Percentiles rank a stretch among this genome's conserved stretches.
phyloP scores from a whole-genome alignment of 2,888 invertebrate genomes.

The Itoplectis maculator region DNA sequence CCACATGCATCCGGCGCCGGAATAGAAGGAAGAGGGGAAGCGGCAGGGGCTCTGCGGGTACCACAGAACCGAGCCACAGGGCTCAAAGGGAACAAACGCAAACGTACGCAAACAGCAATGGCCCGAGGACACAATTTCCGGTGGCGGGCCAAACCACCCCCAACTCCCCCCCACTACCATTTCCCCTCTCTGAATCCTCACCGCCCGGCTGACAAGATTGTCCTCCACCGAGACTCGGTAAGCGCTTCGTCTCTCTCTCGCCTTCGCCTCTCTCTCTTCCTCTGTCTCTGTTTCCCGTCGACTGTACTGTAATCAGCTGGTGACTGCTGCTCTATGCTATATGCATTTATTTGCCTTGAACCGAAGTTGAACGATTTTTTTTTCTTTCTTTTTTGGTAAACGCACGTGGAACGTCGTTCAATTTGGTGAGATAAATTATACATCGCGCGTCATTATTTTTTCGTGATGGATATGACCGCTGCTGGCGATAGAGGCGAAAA shows the following conservation, averaged over 20 bases:
- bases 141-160: slow-evolving; percentile 53
- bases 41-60: slow-evolving; percentile 15
- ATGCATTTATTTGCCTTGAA: background rate
- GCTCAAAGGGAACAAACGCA: slow-evolving; percentile 64
- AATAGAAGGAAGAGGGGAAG: background rate
- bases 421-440: too few relatives aligned
- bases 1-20: slow-evolving; percentile 37
- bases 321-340: background rate
- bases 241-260: slow-evolving; percentile 44
- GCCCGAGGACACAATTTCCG: slow-evolving; percentile 67
- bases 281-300: too few relatives aligned
- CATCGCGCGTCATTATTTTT: too few relatives aligned
- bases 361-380: too few relatives aligned
- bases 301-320: too few relatives aligned
- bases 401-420: too few relatives aligned
- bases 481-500: too few relatives aligned
- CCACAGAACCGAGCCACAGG: slow-evolving; percentile 53
- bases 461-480: too few relatives aligned
- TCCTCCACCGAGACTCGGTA: slow-evolving; percentile 51
- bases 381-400: too few relatives aligned
- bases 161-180: background rate
- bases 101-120: slow-evolving; percentile 65
- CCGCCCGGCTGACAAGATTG: slow-evolving; percentile 53
- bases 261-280: too few relatives aligned
- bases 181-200: slow-evolving; percentile 5